Percentiles rank a stretch among this genome's conserved stretches.
These are phyloP conservation scores for Meda fulgida DNA, from an alignment of 2,797 vertebrate genomes.

Conservation along the genomic window DNA sequence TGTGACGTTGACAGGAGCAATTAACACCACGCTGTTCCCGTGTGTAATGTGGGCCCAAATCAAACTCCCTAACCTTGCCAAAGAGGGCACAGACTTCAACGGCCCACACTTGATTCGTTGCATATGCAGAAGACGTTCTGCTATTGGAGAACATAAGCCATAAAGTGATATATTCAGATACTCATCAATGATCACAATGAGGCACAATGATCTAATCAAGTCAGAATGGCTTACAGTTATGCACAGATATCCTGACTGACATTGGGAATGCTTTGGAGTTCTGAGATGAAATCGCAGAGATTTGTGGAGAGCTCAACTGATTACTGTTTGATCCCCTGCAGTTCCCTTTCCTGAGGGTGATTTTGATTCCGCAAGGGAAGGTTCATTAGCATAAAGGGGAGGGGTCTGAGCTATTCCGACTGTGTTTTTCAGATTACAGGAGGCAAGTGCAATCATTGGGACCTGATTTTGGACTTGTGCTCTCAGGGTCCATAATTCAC, in stretches of 20 bases:
- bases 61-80: neutral
- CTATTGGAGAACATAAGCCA: neutral
- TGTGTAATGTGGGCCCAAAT: neutral
- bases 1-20: neutral
- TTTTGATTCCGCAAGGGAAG: neutral
- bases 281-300: neutral
- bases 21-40: neutral
- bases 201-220: conserved; percentile 3
- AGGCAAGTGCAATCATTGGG: neutral
- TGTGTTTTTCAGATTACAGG: conserved; percentile 5
- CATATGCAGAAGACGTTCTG: neutral
- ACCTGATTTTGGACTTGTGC: neutral
- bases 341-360: conserved; percentile 6
- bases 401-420: neutral
- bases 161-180: neutral
- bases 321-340: conserved; percentile 3
- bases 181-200: too few species aligned
- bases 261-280: neutral
- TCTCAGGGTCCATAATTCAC: neutral
- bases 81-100: neutral
- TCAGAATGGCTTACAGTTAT: neutral
- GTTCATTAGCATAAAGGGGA: conserved; percentile 38
- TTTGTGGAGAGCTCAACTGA: neutral
- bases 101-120: neutral
- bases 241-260: conserved; percentile 16